Conservation (phyloP, 2,797 vertebrate species). For the Rhyacichthys aspro region DNA sequence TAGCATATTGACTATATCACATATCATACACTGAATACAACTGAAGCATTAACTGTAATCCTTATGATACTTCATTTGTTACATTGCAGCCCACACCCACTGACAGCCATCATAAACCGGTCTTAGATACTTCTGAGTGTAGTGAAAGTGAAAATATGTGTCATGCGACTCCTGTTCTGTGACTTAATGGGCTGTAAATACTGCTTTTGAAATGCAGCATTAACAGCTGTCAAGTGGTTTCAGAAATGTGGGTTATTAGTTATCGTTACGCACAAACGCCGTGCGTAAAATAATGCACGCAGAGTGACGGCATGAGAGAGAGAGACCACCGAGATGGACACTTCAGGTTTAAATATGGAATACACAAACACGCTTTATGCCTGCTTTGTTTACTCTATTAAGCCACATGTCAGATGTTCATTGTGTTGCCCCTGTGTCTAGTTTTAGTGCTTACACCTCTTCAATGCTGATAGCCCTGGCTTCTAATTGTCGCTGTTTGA, state of each 20-base stretch:
- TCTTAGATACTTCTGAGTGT: background rate
- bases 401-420: background rate
- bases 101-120: no score
- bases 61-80: no score
- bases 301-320: background rate
- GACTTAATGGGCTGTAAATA: conserved; percentile 3
- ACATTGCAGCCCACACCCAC: no score
- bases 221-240: conserved; percentile 3
- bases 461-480: conserved; percentile 51
- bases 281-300: background rate
- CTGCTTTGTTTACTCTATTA: conserved; percentile 8
- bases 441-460: conserved; percentile 45
- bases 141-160: background rate
- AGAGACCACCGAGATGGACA: background rate
- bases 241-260: background rate
- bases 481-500: conserved; percentile 75
- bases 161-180: background rate
- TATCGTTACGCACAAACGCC: background rate
- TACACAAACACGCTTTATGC: background rate
- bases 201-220: conserved; percentile 10
- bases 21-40: no score
- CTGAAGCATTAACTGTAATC: no score
- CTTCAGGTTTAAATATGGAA: conserved; percentile 1
- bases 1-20: no score
- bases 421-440: conserved; percentile 5